These are phyloP conservation scores for Hassar affinis DNA, from an alignment of 2,113 vertebrate species.

Conservation along the genomic window DNA sequence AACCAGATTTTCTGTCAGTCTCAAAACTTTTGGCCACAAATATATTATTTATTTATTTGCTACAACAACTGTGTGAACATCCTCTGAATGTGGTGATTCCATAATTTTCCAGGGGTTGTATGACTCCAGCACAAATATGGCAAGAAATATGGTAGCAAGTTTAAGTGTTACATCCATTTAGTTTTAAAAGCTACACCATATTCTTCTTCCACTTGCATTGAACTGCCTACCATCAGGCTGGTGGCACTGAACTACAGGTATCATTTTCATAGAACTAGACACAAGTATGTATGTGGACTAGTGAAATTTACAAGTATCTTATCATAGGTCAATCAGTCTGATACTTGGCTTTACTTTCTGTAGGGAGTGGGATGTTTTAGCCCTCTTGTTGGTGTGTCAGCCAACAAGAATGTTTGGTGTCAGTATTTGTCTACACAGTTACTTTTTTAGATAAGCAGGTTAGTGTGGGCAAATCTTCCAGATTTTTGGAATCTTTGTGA, in stretches of 20 bases:
- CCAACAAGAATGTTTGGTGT: neutral
- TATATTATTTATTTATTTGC: too few relatives aligned
- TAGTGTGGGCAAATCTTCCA: neutral
- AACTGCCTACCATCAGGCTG: neutral
- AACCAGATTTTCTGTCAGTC: too few relatives aligned
- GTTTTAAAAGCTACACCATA: neutral
- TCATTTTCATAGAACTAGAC: neutral
- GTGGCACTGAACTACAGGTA: neutral
- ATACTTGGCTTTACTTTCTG: neutral
- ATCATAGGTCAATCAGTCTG: neutral
- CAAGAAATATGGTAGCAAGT: neutral
- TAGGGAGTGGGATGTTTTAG: neutral
- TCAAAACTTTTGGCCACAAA: too few relatives aligned
- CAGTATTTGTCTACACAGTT: neutral
- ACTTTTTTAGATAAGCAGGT: neutral
- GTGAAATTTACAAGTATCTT: neutral
- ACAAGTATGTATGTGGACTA: neutral
- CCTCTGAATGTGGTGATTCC: too few relatives aligned
- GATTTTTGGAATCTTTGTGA: neutral
- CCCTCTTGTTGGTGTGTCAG: neutral
- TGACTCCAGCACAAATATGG: neutral
- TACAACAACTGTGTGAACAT: too few relatives aligned
- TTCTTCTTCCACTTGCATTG: neutral
- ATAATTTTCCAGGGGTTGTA: too few relatives aligned
- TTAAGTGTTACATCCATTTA: neutral